Evolutionary conservation across 2,797 vertebrate genomes (phyloP).

Genomic region (Erithacus rubecula): DNA sequence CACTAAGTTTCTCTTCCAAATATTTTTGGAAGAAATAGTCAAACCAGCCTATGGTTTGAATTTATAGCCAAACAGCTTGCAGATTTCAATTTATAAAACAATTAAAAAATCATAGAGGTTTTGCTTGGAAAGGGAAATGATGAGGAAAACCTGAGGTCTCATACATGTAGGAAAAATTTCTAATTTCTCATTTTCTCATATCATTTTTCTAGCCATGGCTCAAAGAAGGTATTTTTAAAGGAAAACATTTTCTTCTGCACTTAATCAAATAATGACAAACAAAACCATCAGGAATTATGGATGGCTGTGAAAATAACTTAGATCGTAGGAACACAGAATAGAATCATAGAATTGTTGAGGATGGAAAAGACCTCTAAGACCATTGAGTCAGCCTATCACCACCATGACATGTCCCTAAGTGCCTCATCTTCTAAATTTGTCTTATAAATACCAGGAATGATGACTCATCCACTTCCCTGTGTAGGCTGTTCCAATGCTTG

Average conservation of each 20-base stretch:
- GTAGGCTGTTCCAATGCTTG: background rate
- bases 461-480: background rate
- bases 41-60: background rate
- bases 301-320: background rate
- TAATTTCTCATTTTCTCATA: background rate
- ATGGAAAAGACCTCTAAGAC: background rate
- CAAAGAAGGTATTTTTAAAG: background rate
- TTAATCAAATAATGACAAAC: background rate
- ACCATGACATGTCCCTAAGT: background rate
- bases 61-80: background rate
- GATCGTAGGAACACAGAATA: background rate
- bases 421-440: background rate
- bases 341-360: background rate
- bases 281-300: background rate
- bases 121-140: background rate
- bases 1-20: constrained; percentile 3
- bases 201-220: background rate
- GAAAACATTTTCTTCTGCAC: background rate
- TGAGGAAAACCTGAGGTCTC: background rate
- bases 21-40: background rate
- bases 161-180: background rate
- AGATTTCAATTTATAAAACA: background rate
- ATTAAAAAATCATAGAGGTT: background rate
- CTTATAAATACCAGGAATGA: background rate
- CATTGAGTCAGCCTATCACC: background rate